A percentile compares a stretch with the other conserved stretches of the same genome.
phyloP scores from a whole-genome alignment of 2,797 vertebrate species.

The Adrianichthys oophorus region DNA sequence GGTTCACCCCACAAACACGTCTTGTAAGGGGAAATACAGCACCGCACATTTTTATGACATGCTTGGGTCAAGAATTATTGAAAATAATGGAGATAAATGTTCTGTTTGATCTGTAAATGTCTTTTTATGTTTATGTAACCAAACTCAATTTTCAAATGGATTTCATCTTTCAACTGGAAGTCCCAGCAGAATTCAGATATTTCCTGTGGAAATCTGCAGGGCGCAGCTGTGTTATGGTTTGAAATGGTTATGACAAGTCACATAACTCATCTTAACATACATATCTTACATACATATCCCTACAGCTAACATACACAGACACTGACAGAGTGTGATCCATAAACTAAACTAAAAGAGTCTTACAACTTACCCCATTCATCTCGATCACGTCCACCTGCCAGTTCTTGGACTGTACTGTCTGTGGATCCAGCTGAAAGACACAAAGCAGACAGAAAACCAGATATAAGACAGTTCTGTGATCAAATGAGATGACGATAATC shows the following conservation, averaged over 20 bases:
- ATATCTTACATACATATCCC: not conserved
- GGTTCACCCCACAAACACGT: not conserved
- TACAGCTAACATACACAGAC: too few species aligned
- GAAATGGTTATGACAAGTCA: not conserved
- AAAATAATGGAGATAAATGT: too few species aligned
- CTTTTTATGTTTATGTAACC: too few species aligned
- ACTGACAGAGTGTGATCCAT: not conserved
- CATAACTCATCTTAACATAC: not conserved
- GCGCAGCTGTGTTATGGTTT: too few species aligned
- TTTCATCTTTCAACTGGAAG: too few species aligned
- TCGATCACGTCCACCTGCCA: constrained; percentile 98
- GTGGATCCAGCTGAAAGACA: constrained; percentile 90
- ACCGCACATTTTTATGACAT: too few species aligned
- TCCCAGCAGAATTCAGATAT: too few species aligned
- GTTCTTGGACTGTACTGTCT: constrained; percentile 95
- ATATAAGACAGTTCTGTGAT: not conserved
- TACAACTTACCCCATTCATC: constrained; percentile 93
- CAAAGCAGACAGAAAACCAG: constrained; percentile 33
- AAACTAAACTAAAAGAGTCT: not conserved
- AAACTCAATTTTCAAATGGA: too few species aligned
- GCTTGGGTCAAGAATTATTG: too few species aligned
- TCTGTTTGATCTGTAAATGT: too few species aligned
- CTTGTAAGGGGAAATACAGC: too few species aligned
- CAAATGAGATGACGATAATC: constrained; percentile 18
- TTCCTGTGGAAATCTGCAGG: too few species aligned